Conservation (phyloP, 2,797 vertebrate genomes). For the Microctenopoma stevenorrisi region DNA sequence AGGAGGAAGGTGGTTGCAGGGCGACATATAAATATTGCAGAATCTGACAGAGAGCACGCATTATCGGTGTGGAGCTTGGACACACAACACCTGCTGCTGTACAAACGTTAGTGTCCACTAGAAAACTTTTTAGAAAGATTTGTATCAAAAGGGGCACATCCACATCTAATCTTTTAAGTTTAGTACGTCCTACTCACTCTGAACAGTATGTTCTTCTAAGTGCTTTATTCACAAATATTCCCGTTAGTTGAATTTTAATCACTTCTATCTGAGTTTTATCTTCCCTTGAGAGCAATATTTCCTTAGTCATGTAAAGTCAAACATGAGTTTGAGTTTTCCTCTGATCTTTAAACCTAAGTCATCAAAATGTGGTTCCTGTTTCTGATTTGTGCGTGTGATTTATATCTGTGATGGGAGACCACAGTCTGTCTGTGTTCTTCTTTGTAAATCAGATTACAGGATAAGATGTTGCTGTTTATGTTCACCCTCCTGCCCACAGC, state of each 20-base stretch:
- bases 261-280: constrained; percentile 15
- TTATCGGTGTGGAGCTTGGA: constrained; percentile 15
- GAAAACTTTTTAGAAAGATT: constrained; percentile 23
- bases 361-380: constrained; percentile 13
- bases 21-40: constrained; percentile 43
- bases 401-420: constrained; percentile 12
- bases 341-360: constrained; percentile 17
- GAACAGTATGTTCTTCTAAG: constrained; percentile 29
- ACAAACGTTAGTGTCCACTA: constrained; percentile 22
- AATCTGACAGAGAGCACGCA: constrained; percentile 28
- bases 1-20: neutral
- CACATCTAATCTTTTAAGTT: constrained; percentile 26
- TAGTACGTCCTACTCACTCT: constrained; percentile 3
- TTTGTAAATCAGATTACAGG: constrained; percentile 35
- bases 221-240: constrained; percentile 3
- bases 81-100: constrained; percentile 35
- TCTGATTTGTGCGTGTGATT: constrained; percentile 33
- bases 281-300: constrained; percentile 2
- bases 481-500: constrained; percentile 20
- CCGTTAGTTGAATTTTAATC: constrained; percentile 2
- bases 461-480: constrained; percentile 22
- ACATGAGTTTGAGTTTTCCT: neutral
- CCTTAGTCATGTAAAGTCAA: no score
- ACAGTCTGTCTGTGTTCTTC: constrained; percentile 6
- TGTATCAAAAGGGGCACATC: constrained; percentile 21